Evolutionary conservation across 2,797 vertebrate species (phyloP), one percentile per base, ranked within the genome.

Genomic region (Octomys mimax): DNA sequence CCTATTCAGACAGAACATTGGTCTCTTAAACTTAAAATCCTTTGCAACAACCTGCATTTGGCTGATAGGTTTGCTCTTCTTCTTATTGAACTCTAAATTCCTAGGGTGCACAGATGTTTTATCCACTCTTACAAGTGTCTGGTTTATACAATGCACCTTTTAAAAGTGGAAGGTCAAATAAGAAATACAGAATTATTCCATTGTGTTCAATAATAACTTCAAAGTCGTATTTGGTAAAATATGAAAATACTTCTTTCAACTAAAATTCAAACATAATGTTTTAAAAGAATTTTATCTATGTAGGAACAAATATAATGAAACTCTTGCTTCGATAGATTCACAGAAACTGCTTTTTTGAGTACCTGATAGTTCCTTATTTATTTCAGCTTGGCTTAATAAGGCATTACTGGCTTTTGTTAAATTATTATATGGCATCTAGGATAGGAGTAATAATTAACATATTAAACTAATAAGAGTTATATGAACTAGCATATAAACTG

Each of bases 1-100:
- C 57, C 80, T 66, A 89, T 94, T 92, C 81, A 95, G 39, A 71
- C 42, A 42, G 19, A 82, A 85, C 78, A 92, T 28, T 16, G 92
- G 36, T 52, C 54, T 86, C 87, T 96, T 96, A 96, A 94, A 95
- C 88, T 95, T 73, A 91, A 89, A 97, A 93, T 95, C 68, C 78
- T 88, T 28, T 94, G 82, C 66, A 73, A 70, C 70, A 93, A 91
- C 36, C 81, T 93, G 73, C 59, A 52, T 75, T 93, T 24, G 62
- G 18, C 64, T 86, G 85, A 96, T 83, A 89, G 77, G 0, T 81
- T 94, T 97, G 21, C 24, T 91, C 79, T 93, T 91, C 81, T 68
- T 91, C 84, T 81, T 80, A 61, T 18, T 88, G 59, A 94, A 94
- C 77, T 79, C 10, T 88, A 68, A 85, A 95, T 97, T 95, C 54